A percentile compares a stretch with the other conserved stretches of the same genome.
Conservation (phyloP, 2,888 invertebrate genomes). For the Himalopsyche kuldschensis region DNA sequence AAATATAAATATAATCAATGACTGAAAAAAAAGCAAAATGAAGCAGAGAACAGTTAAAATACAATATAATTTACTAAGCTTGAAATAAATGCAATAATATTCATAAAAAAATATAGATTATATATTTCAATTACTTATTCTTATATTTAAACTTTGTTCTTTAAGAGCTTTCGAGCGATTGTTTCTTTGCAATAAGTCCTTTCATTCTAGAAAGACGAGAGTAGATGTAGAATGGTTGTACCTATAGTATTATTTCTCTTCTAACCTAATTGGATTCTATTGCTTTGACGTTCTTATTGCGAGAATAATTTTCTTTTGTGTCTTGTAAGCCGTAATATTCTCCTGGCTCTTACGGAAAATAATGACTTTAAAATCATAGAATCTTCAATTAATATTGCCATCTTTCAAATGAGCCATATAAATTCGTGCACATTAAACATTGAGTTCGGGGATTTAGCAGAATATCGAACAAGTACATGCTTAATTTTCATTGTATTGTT, state of each 20-base stretch:
- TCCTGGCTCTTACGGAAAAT: constrained; percentile 1
- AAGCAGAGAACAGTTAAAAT: too few relatives aligned
- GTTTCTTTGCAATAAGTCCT: neutral
- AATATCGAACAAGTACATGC: too few relatives aligned
- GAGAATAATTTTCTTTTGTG: constrained; percentile 28
- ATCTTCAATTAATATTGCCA: neutral
- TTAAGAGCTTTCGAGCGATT: neutral
- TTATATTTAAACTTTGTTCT: neutral
- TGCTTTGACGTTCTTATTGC: constrained; percentile 23
- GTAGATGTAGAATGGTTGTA: neutral
- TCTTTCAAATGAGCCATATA: neutral
- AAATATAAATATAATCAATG: too few relatives aligned
- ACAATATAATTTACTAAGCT: too few relatives aligned
- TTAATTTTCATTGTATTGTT: too few relatives aligned
- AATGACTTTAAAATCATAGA: neutral
- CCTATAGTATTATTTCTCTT: neutral
- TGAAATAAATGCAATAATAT: neutral
- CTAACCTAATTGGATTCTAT: constrained; percentile 25
- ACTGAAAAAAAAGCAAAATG: too few relatives aligned
- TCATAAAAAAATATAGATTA: neutral
- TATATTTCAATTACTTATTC: neutral
- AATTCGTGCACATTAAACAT: neutral
- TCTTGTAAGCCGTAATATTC: constrained; percentile 15
- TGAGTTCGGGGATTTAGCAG: too few relatives aligned
- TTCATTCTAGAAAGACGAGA: neutral